Conservation (phyloP, 2,113 vertebrate genomes). For the Panthera leo region DNA sequence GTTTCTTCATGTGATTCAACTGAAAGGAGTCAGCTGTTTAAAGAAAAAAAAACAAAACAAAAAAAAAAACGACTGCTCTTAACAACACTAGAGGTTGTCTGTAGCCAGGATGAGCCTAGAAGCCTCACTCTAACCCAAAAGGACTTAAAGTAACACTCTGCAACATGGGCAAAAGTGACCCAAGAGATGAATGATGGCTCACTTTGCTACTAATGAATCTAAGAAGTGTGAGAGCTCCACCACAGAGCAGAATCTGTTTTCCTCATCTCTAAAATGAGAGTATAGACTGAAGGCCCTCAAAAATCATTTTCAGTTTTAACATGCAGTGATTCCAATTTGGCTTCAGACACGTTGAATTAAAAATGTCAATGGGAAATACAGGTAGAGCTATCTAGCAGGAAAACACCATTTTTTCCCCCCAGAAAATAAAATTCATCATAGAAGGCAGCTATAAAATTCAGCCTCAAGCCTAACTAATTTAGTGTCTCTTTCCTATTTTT, state of each 20-base stretch:
- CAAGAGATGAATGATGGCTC: conserved; percentile 3
- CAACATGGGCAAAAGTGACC: not conserved
- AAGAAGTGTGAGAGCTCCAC: not conserved
- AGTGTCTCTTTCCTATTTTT: not conserved
- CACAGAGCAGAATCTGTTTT: not conserved
- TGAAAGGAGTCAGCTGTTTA: not conserved
- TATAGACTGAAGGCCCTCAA: not conserved
- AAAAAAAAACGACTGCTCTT: not conserved
- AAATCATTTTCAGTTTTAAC: not conserved
- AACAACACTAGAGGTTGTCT: not conserved
- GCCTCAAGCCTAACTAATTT: not conserved
- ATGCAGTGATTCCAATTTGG: not conserved
- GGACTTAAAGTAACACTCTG: not conserved
- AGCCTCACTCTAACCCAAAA: conserved; percentile 25
- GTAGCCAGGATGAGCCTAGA: not conserved
- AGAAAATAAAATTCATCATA: conserved; percentile 13
- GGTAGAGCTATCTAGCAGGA: not conserved
- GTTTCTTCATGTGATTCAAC: not conserved
- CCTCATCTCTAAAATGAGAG: not conserved
- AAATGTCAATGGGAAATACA: not conserved
- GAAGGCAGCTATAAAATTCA: not conserved
- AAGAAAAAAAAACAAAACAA: not conserved
- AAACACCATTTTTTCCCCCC: not conserved
- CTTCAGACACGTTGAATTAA: not conserved
- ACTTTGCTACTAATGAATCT: not conserved